Evolutionary conservation across 2,888 invertebrate species (phyloP), one percentile per base, ranked within the genome.

Genomic region (Junonia oenone): DNA sequence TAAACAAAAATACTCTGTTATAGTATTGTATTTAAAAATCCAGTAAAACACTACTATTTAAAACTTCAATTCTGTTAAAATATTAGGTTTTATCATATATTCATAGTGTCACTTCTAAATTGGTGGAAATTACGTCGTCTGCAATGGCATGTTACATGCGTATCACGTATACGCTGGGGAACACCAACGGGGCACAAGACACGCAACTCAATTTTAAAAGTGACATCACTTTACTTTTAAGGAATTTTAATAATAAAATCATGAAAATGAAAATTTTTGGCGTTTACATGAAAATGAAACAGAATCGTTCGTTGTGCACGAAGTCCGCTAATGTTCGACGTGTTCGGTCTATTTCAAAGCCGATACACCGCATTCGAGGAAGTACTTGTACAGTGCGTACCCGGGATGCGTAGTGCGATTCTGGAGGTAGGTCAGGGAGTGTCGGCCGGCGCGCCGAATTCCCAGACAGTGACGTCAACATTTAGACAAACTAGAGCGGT

Each of bases 401-500:
- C 45, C 49, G 27, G 45, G 52, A 59, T 56, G 52, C 51, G 52
- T 52, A 50, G 27, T 68, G 72, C 69, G 65, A 68, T 64, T 73
- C 82, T 86, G 81, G 78, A 79, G 85, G 88, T 87, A 87, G 89
- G 87, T 87, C 89, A 86, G 87, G 86, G 82, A 82, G 79, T 68
- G 73, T 68, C 75, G 70, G 63, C 69, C 68, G 71, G 73, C 78
- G 75, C 75, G 74, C 76, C 82, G 78, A 83, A 89, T 89, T 88
- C 89, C 85, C 88, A 90, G 90, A 89, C 88, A 58, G 67, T 88
- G 88, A 88, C 89, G 89, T 85, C 81, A 82, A 70, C 68, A 71
- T 70, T 83, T 82, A 88, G 85, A 87, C 87, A 88, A 86, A 87
- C 87, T 85, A 86, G 85, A 84, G 77, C 87, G 76, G 75, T 78